Base-by-base conservation (phyloP, 2,888 invertebrate genomes). In the Dicyrtoma fusca region DNA sequence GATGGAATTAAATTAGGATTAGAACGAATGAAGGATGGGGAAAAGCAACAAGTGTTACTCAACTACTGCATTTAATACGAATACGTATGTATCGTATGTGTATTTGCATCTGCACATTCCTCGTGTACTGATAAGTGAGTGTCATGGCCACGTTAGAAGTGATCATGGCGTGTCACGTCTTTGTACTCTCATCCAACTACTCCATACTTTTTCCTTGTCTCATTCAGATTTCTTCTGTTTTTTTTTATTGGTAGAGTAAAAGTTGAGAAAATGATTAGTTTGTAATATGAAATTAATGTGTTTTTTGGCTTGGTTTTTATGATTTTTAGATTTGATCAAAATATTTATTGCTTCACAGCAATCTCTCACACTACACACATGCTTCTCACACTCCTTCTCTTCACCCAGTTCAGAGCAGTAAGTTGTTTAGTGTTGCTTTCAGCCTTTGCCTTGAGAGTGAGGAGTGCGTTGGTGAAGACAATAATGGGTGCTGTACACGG, bases 161-260 rank as follows among this genome's bases (percentile, higher is more conserved):
- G 25, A 65, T 65, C 65, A 65, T 49, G 34, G 47, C 65, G 51
- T 65, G 65, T 65, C 65, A 65, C 65, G 65, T 61, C 26, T 61
- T 61, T 6, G 42, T 14, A 21, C 17, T 34, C 61, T 61, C 61
- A 17, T 17, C 17, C 11, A 11, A 4, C 14, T 49, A 49, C 17
- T 49, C 3, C 11, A 49, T 53, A 53, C 21, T 53, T 8, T 34
- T 23, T 55, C 13, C 55, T 25, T 6, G 19, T 21, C 6, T n/a
- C 11, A 49, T 49, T 49, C 4, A 4, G 21, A 55, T 55, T 55
- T 21, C 21, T 21, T 21, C 3, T 23, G 55, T 21, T 13, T 49
- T 49, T 49, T 49, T 4, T 49, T 34, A 34, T 34, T 8, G 8
- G 34, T 34, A 34, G 34, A 34, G 34, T 34, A 34, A 34, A 34